These are phyloP conservation scores for Podargus strigoides DNA, from an alignment of 2,797 vertebrate genomes.

Conservation along the genomic window DNA sequence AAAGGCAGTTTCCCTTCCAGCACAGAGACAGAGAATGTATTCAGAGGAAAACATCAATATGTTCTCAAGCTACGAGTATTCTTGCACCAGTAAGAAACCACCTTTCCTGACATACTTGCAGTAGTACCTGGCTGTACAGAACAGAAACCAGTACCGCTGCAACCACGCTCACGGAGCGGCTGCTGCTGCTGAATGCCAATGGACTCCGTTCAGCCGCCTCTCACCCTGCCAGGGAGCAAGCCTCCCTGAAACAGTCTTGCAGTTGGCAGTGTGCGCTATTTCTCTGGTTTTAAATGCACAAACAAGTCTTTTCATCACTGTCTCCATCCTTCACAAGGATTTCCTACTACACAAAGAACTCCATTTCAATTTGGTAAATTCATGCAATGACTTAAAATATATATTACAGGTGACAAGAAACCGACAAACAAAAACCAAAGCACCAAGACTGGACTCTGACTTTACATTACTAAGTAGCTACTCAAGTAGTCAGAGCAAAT, in stretches of 20 bases:
- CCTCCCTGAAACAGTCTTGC: background rate
- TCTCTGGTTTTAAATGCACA: background rate
- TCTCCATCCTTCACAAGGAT: background rate
- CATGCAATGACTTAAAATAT: background rate
- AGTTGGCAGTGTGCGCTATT: accelerated
- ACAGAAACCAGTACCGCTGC: background rate
- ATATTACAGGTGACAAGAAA: background rate
- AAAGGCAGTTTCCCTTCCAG: background rate
- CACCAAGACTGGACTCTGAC: background rate
- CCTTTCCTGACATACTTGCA: background rate
- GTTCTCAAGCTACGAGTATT: accelerated
- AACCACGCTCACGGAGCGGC: background rate
- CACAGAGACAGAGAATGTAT: background rate
- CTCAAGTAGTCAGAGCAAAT: background rate
- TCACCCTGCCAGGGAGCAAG: background rate
- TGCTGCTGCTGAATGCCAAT: background rate
- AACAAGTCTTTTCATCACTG: background rate
- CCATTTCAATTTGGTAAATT: background rate
- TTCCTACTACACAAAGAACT: background rate
- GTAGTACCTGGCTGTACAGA: background rate
- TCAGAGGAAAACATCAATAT: accelerated
- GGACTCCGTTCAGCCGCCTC: accelerated
- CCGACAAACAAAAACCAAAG: accelerated
- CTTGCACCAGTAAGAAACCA: background rate
- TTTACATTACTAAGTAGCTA: background rate